Evolutionary conservation across 92 coral and sea anemone genomes (phyloP).

Genomic region (Zoanthus sociatus): DNA sequence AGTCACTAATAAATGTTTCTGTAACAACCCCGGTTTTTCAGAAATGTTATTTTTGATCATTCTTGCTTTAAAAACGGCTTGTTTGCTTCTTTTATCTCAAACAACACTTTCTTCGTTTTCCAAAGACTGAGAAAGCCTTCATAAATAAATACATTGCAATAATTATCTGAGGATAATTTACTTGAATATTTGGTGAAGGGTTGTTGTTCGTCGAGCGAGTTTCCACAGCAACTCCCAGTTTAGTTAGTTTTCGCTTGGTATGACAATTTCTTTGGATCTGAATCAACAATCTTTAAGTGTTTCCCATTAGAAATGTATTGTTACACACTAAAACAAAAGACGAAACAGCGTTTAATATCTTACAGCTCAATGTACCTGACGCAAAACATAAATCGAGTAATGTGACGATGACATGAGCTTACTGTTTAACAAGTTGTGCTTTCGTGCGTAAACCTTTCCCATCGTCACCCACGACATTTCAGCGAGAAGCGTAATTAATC

Average conservation of each 20-base stretch:
- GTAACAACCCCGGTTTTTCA: too few relatives aligned
- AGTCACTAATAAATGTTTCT: too few relatives aligned
- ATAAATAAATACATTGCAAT: too few relatives aligned
- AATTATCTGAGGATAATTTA: too few relatives aligned
- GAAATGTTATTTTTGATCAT: not conserved
- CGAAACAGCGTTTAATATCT: not conserved
- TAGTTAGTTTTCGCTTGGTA: slow-evolving; percentile 31
- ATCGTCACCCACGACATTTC: not conserved
- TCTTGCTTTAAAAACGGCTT: too few relatives aligned
- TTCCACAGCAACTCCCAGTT: not conserved
- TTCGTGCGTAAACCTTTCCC: slow-evolving; percentile 18
- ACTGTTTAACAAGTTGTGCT: slow-evolving; percentile 11
- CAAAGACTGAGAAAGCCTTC: too few relatives aligned
- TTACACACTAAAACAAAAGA: slow-evolving; percentile 39
- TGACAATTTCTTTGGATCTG: not conserved
- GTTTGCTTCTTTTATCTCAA: too few relatives aligned
- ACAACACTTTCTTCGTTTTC: too few relatives aligned
- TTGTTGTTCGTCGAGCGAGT: not conserved
- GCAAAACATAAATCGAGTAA: not conserved
- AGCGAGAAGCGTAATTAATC: not conserved
- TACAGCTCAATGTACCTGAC: not conserved
- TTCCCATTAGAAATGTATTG: slow-evolving; percentile 26
- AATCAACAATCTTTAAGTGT: too few relatives aligned
- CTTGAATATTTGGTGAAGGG: too few relatives aligned
- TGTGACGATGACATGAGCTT: not conserved